Evolutionary conservation across 2,797 vertebrate genomes (phyloP).

Genomic region (Oreochromis mossambicus): DNA sequence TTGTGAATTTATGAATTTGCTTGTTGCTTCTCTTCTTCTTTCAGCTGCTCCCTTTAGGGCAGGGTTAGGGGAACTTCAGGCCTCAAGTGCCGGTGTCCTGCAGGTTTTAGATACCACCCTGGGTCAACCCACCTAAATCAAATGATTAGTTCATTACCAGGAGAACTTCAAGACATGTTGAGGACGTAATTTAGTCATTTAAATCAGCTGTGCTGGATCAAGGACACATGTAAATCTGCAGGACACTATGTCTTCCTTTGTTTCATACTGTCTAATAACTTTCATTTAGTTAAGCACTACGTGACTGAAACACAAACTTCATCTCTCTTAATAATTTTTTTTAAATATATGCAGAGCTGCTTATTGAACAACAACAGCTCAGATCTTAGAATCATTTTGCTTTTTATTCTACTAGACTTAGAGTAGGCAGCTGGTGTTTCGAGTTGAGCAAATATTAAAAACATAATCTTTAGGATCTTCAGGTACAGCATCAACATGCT

Average conservation of each 20-base stretch:
- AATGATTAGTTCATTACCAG: neutral
- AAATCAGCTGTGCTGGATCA: neutral
- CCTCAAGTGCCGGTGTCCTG: neutral
- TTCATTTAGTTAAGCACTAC: neutral
- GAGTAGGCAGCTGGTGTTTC: neutral
- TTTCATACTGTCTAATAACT: neutral
- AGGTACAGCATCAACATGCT: neutral
- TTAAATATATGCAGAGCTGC: neutral
- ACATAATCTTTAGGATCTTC: neutral
- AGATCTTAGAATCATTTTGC: neutral
- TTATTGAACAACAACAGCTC: neutral
- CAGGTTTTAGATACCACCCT: neutral
- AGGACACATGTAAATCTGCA: neutral
- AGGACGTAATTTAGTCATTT: neutral
- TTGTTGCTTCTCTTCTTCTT: neutral
- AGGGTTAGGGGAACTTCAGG: neutral
- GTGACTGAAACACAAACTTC: neutral
- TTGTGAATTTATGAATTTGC: neutral
- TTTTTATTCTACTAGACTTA: neutral
- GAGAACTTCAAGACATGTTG: neutral
- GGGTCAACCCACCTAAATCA: neutral
- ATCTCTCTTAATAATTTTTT: accelerated
- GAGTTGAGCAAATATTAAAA: neutral
- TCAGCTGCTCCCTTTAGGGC: neutral
- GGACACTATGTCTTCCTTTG: neutral